Percentiles rank a stretch among this genome's conserved stretches.
Evolutionary conservation across 2,888 invertebrate species (phyloP).

Genomic region (Drosophila demipolita): DNA sequence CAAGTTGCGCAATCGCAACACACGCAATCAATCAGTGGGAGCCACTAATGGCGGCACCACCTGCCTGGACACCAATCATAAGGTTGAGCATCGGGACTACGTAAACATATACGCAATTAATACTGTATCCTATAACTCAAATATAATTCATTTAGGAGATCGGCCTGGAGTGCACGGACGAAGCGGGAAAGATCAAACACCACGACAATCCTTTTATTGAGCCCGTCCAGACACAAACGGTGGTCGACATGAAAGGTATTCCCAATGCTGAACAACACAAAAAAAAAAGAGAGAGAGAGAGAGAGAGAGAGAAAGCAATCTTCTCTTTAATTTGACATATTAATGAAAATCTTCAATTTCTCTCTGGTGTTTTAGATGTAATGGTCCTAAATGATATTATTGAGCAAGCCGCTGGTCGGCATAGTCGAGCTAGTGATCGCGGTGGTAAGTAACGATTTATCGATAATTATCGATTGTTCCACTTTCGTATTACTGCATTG

Average conservation of each 20-base stretch:
- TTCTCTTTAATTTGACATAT: background rate
- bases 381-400: slow-evolving; percentile 99
- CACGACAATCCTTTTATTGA: slow-evolving; percentile 97
- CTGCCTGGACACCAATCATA: slow-evolving; percentile 88
- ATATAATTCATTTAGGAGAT: slow-evolving; percentile 87
- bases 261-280: background rate
- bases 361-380: slow-evolving; percentile 89
- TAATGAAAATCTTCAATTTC: background rate
- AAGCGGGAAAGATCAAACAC: slow-evolving; percentile 93
- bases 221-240: slow-evolving; percentile 93
- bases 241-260: slow-evolving; percentile 97
- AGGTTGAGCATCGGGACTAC: slow-evolving; percentile 89
- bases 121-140: background rate
- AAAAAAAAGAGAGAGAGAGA: background rate
- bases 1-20: slow-evolving; percentile 91
- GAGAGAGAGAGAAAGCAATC: too few relatives aligned
- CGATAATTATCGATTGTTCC: slow-evolving; percentile 36
- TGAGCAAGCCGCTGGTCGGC: slow-evolving; percentile 96
- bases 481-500: slow-evolving; percentile 57
- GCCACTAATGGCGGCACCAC: slow-evolving; percentile 86
- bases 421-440: slow-evolving; percentile 93
- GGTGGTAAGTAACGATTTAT: slow-evolving; percentile 89
- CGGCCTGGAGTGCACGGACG: slow-evolving; percentile 91
- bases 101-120: slow-evolving; percentile 85
- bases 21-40: slow-evolving; percentile 89